Evolutionary conservation across 2,113 vertebrate species (phyloP).

Genomic region (Malurus melanocephalus): DNA sequence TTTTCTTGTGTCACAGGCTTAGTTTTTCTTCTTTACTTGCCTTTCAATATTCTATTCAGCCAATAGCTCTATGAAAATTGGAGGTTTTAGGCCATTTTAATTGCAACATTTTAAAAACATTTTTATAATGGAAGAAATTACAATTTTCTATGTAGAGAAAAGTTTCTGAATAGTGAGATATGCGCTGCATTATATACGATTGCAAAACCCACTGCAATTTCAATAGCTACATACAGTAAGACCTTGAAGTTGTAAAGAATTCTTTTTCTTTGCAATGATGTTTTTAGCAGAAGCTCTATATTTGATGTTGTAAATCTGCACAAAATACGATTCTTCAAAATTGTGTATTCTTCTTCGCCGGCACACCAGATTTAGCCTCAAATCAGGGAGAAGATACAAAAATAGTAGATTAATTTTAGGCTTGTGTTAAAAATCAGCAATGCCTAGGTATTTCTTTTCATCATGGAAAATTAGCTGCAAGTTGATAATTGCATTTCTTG

Average conservation of each 20-base stretch:
- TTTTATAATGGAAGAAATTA: not conserved
- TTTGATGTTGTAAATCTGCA: not conserved
- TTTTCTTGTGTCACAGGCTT: not conserved
- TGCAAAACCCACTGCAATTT: not conserved
- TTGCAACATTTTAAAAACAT: not conserved
- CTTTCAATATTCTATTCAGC: not conserved
- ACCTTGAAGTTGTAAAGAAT: not conserved
- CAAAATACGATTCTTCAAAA: not conserved
- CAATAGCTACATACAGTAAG: not conserved
- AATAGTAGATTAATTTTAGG: not conserved
- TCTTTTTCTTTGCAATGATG: not conserved
- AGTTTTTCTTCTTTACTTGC: not conserved
- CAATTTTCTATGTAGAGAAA: not conserved
- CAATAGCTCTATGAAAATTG: not conserved
- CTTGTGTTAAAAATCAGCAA: constrained; percentile 21
- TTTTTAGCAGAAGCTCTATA: not conserved
- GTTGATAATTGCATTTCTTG: constrained; percentile 38
- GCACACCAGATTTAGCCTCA: not conserved
- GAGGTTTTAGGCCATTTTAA: not conserved
- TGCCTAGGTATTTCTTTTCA: constrained; percentile 1
- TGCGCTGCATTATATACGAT: not conserved
- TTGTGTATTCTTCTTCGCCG: not conserved
- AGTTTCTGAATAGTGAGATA: not conserved
- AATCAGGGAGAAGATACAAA: not conserved
- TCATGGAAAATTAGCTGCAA: constrained; percentile 41